Evolutionary conservation across 2,113 vertebrate genomes (phyloP).

Genomic region (Procavia capensis): DNA sequence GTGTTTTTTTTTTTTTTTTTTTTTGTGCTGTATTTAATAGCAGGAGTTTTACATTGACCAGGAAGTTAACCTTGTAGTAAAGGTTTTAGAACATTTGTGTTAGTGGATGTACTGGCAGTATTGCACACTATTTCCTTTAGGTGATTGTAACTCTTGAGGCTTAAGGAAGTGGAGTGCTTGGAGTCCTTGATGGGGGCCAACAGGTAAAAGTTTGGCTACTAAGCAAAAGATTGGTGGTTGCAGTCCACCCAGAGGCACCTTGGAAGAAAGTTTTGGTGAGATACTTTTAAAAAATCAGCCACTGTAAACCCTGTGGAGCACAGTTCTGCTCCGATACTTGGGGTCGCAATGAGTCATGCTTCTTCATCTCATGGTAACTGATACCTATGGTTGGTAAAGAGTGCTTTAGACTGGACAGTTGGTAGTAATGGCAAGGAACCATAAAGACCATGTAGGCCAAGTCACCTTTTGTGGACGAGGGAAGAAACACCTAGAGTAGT

Average conservation of each 20-base stretch:
- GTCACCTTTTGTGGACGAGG: neutral
- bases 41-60: neutral
- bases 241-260: no score
- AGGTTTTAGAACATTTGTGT: neutral
- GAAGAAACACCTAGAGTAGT: neutral
- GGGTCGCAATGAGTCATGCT: neutral
- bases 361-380: neutral
- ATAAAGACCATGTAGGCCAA: neutral
- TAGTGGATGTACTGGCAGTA: neutral
- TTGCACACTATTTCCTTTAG: neutral
- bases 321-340: neutral
- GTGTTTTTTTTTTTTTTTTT: neutral
- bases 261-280: no score
- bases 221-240: no score
- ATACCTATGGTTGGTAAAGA: neutral
- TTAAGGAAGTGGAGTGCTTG: neutral
- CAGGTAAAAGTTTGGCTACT: no score
- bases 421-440: neutral
- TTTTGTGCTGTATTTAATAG: constrained; percentile 1
- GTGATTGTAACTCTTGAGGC: constrained; percentile 10
- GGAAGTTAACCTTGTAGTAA: neutral
- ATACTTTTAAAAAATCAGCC: no score
- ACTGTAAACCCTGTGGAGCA: no score
- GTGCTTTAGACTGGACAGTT: neutral
- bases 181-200: no score